These are phyloP conservation scores for Chaetorhynchus papuensis DNA, from an alignment of 2,113 vertebrate genomes.

Conservation along the genomic window DNA sequence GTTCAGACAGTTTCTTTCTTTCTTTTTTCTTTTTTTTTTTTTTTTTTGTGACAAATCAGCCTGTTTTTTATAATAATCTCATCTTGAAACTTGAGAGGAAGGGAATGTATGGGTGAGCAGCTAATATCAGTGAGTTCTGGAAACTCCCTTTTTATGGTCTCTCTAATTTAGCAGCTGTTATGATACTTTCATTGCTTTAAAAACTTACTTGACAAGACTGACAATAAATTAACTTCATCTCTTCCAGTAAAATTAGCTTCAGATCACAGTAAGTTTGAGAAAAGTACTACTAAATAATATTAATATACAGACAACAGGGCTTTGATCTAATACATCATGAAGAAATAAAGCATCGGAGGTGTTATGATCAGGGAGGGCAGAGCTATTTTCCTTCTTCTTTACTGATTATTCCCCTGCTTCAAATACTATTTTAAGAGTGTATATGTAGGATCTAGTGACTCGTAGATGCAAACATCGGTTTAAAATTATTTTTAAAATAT, in stretches of 20 bases:
- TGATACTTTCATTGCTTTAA: slow-evolving; percentile 60
- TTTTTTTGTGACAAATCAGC: slow-evolving; percentile 55
- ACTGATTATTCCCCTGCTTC: neutral
- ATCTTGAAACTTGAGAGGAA: slow-evolving; percentile 81
- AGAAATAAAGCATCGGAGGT: neutral
- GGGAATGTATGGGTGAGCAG: slow-evolving; percentile 71
- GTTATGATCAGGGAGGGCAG: neutral
- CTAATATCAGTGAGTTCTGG: slow-evolving; percentile 75
- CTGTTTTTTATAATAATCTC: slow-evolving; percentile 68
- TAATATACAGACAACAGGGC: neutral
- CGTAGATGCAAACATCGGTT: neutral
- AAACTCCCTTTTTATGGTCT: slow-evolving; percentile 78
- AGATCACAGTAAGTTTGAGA: neutral
- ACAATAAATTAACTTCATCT: slow-evolving; percentile 4
- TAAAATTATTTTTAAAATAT: slow-evolving; percentile 26
- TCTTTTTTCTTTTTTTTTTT: neutral
- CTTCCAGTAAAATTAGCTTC: neutral
- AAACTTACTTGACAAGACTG: slow-evolving; percentile 10
- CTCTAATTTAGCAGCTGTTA: slow-evolving; percentile 63
- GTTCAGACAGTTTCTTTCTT: slow-evolving; percentile 45
- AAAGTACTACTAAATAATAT: neutral
- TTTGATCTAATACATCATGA: neutral
- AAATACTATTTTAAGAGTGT: neutral
- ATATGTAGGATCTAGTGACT: neutral
- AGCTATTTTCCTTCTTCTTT: neutral